Evolutionary conservation across 2,797 vertebrate species (phyloP).

Genomic region (Trachurus trachurus): DNA sequence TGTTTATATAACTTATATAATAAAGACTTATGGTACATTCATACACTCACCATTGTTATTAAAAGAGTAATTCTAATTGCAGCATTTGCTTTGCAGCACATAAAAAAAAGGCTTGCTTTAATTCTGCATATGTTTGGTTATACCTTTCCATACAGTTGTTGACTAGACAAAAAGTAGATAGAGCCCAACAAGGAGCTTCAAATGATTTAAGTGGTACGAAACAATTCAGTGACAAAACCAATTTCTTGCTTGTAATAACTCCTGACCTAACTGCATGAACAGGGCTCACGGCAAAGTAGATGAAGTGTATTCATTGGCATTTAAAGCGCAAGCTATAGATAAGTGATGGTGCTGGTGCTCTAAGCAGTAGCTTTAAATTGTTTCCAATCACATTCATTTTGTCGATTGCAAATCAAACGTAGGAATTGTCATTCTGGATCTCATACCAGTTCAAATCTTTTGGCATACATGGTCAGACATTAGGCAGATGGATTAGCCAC

Average conservation of each 20-base stretch:
- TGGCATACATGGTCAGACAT: conserved; percentile 39
- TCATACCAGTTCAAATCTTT: conserved; percentile 30
- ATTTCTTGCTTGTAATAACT: conserved; percentile 30
- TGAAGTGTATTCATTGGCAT: conserved; percentile 25
- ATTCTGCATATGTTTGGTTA: conserved; percentile 31
- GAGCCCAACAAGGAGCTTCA: conserved; percentile 38
- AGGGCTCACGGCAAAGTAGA: conserved; percentile 39
- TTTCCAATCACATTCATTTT: conserved; percentile 26
- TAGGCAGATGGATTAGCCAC: not conserved
- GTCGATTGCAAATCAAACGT: conserved; percentile 35
- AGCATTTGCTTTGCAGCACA: conserved; percentile 54
- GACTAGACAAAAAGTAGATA: conserved; percentile 19
- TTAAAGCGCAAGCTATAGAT: conserved; percentile 44
- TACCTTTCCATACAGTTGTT: conserved; percentile 23
- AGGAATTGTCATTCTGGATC: conserved; percentile 32
- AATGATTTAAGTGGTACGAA: conserved; percentile 28
- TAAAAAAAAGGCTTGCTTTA: conserved; percentile 49
- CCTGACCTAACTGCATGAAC: conserved; percentile 56
- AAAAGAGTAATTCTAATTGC: conserved; percentile 38
- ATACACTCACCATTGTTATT: conserved; percentile 43
- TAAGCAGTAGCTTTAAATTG: conserved; percentile 62
- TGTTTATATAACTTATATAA: conserved; percentile 46
- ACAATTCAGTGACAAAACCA: conserved; percentile 28
- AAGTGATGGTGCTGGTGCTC: conserved; percentile 61
- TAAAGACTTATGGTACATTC: conserved; percentile 43